Conservation (phyloP, 2,888 invertebrate genomes). For the Trachelus stipa region DNA sequence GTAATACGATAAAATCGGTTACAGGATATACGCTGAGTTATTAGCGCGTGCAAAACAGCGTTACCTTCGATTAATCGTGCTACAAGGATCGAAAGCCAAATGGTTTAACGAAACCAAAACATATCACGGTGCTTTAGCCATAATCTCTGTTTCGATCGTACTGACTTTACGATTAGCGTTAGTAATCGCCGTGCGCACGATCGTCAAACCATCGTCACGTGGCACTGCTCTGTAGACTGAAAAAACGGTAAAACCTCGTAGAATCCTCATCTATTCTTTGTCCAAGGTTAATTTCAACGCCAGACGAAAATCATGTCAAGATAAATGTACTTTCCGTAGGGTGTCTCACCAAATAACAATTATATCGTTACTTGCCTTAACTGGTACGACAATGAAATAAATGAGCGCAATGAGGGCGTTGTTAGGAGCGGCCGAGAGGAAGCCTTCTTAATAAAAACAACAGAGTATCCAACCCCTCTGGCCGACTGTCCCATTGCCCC, state of each 20-base stretch:
- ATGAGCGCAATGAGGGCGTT: conserved; percentile 22
- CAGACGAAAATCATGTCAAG: background rate
- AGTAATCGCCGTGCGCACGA: background rate
- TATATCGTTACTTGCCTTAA: conserved; percentile 25
- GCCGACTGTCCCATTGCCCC: background rate
- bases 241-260: background rate
- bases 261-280: background rate
- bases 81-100: background rate
- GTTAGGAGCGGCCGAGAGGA: conserved; percentile 11
- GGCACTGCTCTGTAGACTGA: background rate
- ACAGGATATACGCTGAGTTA: background rate
- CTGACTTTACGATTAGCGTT: background rate
- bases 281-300: background rate
- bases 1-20: background rate
- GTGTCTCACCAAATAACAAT: conserved; percentile 23
- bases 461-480: background rate
- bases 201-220: background rate
- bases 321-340: background rate
- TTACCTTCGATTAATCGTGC: background rate
- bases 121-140: background rate
- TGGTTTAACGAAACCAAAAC: background rate
- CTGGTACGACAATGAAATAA: conserved; percentile 25
- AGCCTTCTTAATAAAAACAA: conserved; percentile 21
- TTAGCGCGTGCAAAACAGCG: background rate
- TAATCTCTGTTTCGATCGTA: background rate